Conservation (phyloP, 2,888 invertebrate species). For the Papilio elwesi region DNA sequence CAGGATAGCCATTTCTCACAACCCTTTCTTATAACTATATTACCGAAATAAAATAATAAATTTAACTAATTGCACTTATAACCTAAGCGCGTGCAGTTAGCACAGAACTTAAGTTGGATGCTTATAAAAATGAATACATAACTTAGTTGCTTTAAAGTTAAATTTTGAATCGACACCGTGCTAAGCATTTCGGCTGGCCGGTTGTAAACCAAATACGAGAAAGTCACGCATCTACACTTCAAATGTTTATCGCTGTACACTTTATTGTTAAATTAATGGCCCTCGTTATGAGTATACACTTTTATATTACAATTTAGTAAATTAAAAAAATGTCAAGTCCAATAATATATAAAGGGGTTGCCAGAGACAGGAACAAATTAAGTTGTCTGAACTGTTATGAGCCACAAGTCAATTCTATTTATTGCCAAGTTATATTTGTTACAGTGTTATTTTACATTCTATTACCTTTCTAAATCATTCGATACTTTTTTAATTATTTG, state of each 20-base stretch:
- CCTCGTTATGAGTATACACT: slow-evolving; percentile 13
- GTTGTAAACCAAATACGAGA: slow-evolving; percentile 19
- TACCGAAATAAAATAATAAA: slow-evolving; percentile 10
- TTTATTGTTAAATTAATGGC: slow-evolving; percentile 21
- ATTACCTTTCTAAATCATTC: too few relatives aligned
- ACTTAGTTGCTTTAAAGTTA: neutral
- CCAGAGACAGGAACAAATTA: slow-evolving; percentile 1
- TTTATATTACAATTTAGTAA: neutral
- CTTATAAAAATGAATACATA: neutral
- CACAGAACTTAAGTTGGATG: neutral
- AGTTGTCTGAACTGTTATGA: neutral
- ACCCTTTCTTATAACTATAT: neutral
- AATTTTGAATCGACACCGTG: neutral
- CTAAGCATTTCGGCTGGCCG: neutral
- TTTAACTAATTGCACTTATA: neutral
- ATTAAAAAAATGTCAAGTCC: slow-evolving; percentile 9
- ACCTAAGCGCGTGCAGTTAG: neutral
- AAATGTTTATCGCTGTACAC: slow-evolving; percentile 11
- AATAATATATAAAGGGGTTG: neutral
- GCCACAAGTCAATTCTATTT: neutral
- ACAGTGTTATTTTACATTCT: too few relatives aligned
- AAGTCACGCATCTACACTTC: slow-evolving; percentile 29
- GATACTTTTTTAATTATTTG: too few relatives aligned
- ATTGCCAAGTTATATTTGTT: neutral
- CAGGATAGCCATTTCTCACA: neutral